These are phyloP conservation scores for Mimas tiliae DNA, from an alignment of 2,888 invertebrate genomes.

Conservation along the genomic window DNA sequence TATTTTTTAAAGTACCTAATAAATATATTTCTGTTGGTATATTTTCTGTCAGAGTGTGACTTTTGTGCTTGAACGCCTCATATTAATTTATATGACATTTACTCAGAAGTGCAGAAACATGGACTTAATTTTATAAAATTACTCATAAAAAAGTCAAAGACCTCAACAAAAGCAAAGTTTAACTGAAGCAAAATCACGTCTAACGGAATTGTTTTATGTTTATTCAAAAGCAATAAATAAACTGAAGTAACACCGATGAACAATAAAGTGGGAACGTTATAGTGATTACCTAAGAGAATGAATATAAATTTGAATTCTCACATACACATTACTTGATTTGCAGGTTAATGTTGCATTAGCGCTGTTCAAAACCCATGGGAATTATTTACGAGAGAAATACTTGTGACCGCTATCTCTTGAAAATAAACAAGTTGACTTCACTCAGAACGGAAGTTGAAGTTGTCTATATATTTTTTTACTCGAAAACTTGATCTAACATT, in stretches of 20 bases:
- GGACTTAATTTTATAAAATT: no score
- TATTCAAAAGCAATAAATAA: slow-evolving; percentile 30
- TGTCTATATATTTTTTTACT: slow-evolving; percentile 32
- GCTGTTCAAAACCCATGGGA: slow-evolving; percentile 65
- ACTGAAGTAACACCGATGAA: slow-evolving; percentile 38
- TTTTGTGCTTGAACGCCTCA: no score
- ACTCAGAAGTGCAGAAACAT: no score
- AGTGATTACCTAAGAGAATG: slow-evolving; percentile 52
- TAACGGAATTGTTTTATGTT: slow-evolving; percentile 38
- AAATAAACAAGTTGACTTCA: slow-evolving; percentile 64
- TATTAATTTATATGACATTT: no score
- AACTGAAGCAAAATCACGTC: not conserved
- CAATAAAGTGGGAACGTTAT: slow-evolving; percentile 52
- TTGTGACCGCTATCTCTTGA: slow-evolving; percentile 39
- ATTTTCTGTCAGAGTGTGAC: no score
- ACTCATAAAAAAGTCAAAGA: slow-evolving; percentile 5
- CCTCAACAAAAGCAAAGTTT: not conserved
- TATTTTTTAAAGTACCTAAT: no score
- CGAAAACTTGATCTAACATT: not conserved
- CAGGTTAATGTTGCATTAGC: slow-evolving; percentile 73
- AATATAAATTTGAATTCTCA: slow-evolving; percentile 67
- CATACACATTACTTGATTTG: slow-evolving; percentile 79
- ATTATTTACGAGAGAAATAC: slow-evolving; percentile 50
- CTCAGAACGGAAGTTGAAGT: slow-evolving; percentile 49
- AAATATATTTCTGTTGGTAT: no score